Percentiles rank a stretch among this genome's conserved stretches.
Evolutionary conservation across 2,797 vertebrate genomes (phyloP).

Genomic region (Cephalopachus bancanus): DNA sequence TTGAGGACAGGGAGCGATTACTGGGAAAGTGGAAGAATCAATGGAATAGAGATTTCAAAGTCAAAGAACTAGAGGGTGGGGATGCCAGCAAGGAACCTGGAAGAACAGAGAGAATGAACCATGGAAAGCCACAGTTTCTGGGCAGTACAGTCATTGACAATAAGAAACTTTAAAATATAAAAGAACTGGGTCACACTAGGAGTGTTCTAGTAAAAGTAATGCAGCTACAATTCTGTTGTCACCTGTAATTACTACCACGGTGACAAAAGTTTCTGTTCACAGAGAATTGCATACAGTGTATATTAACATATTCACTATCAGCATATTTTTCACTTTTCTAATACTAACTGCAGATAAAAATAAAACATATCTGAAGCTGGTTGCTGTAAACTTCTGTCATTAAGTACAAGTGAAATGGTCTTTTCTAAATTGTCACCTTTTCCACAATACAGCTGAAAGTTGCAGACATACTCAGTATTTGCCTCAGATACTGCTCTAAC

Average conservation of each 20-base stretch:
- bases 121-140: not conserved
- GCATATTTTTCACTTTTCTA: too few relatives aligned
- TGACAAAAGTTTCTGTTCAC: constrained; percentile 31
- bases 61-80: not conserved
- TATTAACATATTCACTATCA: not conserved
- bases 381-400: too few relatives aligned
- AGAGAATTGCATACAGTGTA: not conserved
- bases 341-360: too few relatives aligned
- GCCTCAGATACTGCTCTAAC: too few relatives aligned
- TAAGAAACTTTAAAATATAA: constrained; percentile 57
- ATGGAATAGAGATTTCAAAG: constrained; percentile 35
- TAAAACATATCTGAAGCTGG: too few relatives aligned
- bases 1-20: not conserved
- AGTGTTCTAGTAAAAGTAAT: constrained; percentile 53
- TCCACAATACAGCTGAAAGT: too few relatives aligned
- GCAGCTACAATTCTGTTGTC: constrained; percentile 43
- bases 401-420: too few relatives aligned
- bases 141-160: not conserved
- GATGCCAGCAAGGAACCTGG: not conserved
- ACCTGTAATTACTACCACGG: constrained; percentile 17
- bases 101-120: constrained; percentile 40
- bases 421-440: too few relatives aligned
- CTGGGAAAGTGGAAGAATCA: constrained; percentile 4
- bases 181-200: not conserved
- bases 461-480: too few relatives aligned